phyloP scores from a whole-genome alignment of 2,113 vertebrate species.

The Mastomys natalensis region DNA sequence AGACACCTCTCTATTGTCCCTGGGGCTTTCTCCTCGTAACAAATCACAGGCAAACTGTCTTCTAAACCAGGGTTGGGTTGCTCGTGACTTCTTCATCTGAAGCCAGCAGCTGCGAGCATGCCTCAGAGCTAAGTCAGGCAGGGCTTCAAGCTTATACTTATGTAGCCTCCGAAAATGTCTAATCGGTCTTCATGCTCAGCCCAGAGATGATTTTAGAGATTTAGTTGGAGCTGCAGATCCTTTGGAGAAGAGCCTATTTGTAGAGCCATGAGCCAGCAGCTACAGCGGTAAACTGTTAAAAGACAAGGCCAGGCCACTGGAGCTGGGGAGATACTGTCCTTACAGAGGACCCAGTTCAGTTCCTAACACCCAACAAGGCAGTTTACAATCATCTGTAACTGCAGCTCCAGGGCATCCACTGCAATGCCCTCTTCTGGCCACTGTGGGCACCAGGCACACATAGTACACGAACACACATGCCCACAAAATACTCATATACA shows the following conservation, averaged over 20 bases:
- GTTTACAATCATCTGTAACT: neutral
- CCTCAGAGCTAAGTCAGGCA: neutral
- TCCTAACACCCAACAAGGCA: neutral
- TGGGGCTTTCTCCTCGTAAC: neutral
- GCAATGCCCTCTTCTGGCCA: neutral
- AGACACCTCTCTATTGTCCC: neutral
- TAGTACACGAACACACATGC: neutral
- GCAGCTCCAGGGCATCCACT: neutral
- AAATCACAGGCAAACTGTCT: neutral
- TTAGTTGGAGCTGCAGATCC: neutral
- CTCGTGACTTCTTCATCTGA: neutral
- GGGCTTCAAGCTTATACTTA: neutral
- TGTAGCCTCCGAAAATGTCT: fast-evolving
- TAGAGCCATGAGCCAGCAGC: neutral
- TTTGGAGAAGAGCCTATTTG: neutral
- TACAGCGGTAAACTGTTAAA: fast-evolving
- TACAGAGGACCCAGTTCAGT: neutral
- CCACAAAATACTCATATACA: neutral
- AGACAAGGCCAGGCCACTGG: too few species aligned
- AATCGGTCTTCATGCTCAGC: neutral
- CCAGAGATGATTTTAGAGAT: neutral
- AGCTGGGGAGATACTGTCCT: neutral
- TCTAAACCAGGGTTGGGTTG: neutral
- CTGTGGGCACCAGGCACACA: neutral
- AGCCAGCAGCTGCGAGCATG: neutral